These are phyloP conservation scores for Cheirogaleus medius DNA, from an alignment of 2,113 vertebrate species.

Conservation along the genomic window DNA sequence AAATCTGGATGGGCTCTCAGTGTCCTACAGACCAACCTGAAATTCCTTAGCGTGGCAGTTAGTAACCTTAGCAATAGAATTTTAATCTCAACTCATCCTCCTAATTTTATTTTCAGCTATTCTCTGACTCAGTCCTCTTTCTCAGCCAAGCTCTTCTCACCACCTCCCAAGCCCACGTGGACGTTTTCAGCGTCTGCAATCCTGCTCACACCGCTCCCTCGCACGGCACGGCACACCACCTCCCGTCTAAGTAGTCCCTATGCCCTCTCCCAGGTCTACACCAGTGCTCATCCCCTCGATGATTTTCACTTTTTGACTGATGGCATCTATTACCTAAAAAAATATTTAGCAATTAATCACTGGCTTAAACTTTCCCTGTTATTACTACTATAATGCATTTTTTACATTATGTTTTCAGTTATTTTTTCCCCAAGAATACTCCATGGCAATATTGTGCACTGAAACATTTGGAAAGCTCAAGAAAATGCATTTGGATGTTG, in stretches of 20 bases:
- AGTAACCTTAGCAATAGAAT: background rate
- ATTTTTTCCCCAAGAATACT: background rate
- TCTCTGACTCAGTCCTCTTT: background rate
- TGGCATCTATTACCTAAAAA: background rate
- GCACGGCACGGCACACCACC: rapidly evolving
- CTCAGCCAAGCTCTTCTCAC: background rate
- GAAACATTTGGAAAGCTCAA: background rate
- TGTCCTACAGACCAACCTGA: background rate
- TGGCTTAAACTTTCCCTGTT: background rate
- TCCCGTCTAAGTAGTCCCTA: background rate
- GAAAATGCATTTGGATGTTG: background rate
- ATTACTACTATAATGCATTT: background rate
- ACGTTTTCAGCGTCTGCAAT: background rate
- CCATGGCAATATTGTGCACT: background rate
- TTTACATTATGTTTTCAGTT: background rate
- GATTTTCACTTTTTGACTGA: background rate
- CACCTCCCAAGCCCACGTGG: background rate
- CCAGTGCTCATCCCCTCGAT: background rate
- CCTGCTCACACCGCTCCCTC: background rate
- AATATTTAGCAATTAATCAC: background rate
- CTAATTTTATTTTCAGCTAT: background rate
- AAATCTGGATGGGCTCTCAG: background rate
- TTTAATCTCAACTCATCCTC: background rate
- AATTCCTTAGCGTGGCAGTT: background rate
- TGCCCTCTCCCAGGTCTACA: background rate